Evolutionary conservation across 2,888 invertebrate genomes (phyloP), one percentile per base, ranked within the genome.

Genomic region (Anorthoa munda): DNA sequence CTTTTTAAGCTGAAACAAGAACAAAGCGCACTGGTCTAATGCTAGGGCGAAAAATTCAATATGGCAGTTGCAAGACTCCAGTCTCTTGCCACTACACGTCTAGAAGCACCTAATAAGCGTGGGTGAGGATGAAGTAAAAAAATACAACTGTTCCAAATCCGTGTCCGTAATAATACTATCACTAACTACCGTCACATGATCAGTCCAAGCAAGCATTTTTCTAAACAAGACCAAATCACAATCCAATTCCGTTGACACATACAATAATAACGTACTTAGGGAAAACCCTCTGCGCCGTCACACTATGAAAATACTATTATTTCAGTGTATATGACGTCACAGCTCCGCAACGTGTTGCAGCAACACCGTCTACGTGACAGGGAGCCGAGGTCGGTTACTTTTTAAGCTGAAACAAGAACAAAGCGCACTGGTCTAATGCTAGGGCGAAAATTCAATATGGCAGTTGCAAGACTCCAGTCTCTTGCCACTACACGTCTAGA

Each of bases 91-190:
- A 90, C 90, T 92, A 90, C 92, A 90, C 93, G 91, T 92, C 90
- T 90, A 84, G 89, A 90, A 89, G 90, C 89, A 92, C 90, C 93
- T 94, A 93, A 94, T 94, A 94, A 88, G 87, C 81, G 80, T 89
- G 89, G 90, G 92, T 91, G 90, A 89, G 92, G 91, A 93, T 91
- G 92, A 93, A 94, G 94, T 94, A 94, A 95, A 95, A 56, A 56
- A 56, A 23, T 56, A 60, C 1, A 18, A 63, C 13, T 18, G 17
- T 17, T 46, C 39, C 4, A 18, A 45, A 45, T 45, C 17, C 21
- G 7, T 18, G 21, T 23, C 17, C 48, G 9, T 45, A 39, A 59
- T n/a, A 21, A 21, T 12, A 53, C 21, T 9, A 21, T 13, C 21
- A 53, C 39, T 39, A 39, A 39, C 39, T 39, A 39, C 4, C 2